Conservation (phyloP, 1,140 invertebrate species). For the Pogonomyrmex barbatus region DNA sequence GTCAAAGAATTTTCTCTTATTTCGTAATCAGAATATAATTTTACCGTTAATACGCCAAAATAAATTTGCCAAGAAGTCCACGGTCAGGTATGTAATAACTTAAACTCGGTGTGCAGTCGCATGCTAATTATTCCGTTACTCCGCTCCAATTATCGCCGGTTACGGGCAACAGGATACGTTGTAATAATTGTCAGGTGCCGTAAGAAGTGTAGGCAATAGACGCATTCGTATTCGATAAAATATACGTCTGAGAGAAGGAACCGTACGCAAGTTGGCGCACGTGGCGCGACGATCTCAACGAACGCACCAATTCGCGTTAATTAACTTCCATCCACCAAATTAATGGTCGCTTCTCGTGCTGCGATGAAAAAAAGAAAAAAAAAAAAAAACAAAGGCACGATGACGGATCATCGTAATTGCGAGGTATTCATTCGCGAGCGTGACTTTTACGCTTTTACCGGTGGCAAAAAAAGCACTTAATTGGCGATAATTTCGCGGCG, state of each 20-base stretch:
- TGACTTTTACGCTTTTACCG: constrained; percentile 30
- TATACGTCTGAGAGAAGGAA: not conserved
- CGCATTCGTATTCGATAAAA: constrained; percentile 10
- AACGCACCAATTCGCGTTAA: constrained; percentile 50
- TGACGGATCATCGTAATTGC: constrained; percentile 38
- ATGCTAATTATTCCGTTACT: not conserved
- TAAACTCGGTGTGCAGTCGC: not conserved
- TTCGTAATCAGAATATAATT: constrained; percentile 13
- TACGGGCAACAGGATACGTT: constrained; percentile 20
- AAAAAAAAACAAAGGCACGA: constrained; percentile 5
- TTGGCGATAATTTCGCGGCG: constrained; percentile 56
- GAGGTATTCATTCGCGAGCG: constrained; percentile 37
- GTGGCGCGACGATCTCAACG: constrained; percentile 6
- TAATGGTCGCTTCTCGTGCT: constrained; percentile 16
- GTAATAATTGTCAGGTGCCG: constrained; percentile 18
- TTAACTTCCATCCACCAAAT: constrained; percentile 50
- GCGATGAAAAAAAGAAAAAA: not conserved
- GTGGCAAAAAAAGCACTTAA: constrained; percentile 52
- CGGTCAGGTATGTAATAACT: not conserved
- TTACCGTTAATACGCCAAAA: constrained; percentile 12
- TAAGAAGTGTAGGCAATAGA: not conserved
- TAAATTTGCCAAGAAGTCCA: not conserved
- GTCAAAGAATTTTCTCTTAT: not conserved
- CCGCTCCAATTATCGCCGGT: constrained; percentile 36
- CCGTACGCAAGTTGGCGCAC: constrained; percentile 17